phyloP scores from a whole-genome alignment of 1,140 invertebrate genomes.

The Pogonomyrmex californicus region DNA sequence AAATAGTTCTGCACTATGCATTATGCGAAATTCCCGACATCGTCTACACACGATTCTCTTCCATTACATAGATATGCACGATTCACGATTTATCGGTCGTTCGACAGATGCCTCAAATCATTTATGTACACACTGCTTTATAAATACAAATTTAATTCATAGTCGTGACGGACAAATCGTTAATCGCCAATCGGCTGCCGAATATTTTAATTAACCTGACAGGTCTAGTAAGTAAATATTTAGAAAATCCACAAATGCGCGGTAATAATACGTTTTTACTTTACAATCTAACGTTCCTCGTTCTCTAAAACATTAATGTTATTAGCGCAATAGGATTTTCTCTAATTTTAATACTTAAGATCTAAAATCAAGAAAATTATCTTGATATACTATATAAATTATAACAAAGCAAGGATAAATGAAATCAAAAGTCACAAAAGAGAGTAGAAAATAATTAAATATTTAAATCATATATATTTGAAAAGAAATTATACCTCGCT shows the following conservation, averaged over 20 bases:
- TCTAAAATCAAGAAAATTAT: not conserved
- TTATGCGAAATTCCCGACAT: slow-evolving; percentile 13
- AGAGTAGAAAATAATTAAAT: not conserved
- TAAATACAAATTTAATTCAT: no score
- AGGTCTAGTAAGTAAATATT: not conserved
- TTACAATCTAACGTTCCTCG: not conserved
- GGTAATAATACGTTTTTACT: not conserved
- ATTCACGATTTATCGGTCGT: not conserved
- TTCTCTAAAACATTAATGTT: not conserved
- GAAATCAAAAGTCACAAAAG: not conserved
- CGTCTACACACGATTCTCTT: not conserved
- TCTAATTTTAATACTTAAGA: not conserved
- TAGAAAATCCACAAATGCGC: no score
- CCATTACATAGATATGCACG: not conserved
- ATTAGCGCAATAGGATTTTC: not conserved
- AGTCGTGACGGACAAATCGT: not conserved
- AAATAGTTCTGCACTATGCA: not conserved
- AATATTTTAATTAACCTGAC: not conserved
- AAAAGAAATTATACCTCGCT: not conserved
- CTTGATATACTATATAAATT: not conserved
- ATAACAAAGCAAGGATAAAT: not conserved
- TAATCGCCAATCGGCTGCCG: not conserved
- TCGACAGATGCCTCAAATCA: not conserved
- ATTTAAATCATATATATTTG: not conserved
- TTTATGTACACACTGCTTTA: not conserved